Base-by-base conservation (phyloP, 2,797 vertebrate genomes). In the Helostoma temminkii region DNA sequence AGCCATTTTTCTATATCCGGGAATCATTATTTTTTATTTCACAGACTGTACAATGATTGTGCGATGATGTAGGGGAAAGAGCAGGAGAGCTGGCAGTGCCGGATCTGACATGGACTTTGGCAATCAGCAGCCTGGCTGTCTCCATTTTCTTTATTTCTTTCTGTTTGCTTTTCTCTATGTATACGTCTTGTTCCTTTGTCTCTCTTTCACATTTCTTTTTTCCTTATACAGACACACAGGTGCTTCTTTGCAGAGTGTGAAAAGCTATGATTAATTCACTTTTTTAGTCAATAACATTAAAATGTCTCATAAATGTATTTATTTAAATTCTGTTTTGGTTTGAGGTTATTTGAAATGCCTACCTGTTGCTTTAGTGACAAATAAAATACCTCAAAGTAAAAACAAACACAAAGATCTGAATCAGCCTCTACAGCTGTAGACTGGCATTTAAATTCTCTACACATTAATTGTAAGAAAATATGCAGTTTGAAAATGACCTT, bases 41-140 rank as follows among this genome's bases (percentile, higher is more conserved):
- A 36, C 55, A 71, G 59, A 82, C 86, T 81, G 76, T 59, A 34
- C 45, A 76, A 8, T 30, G 87, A 87, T 82, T 83, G 72, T 65
- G 67, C 52, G 66, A 76, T 42, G 80, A 64, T 21, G 12, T 50
- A 41, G 53, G 26, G 5, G 66, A 48, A n/a, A 34, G 30, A 47
- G 63, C 1, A 28, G 18, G 28, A 69, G 71, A 73, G 71, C 39
- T 42, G 48, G 68, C 87, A 87, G 90, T 86, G 61, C 91, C 86
- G 39, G 52, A 79, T 85, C 90, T 92, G 90, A 92, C 84, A 90
- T 71, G 84, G n/a, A n/a, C n/a, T n/a, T n/a, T n/a, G n/a, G n/a
- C n/a, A n/a, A n/a, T n/a, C n/a, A n/a, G n/a, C 81, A 90, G 88
- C 80, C 84, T 73, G 30, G 28, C 77, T 78, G 85, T 89, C 91